A percentile compares a stretch with the other conserved stretches of the same genome.
Conservation (phyloP, 2,888 invertebrate genomes). For the Brachycybe producta region DNA sequence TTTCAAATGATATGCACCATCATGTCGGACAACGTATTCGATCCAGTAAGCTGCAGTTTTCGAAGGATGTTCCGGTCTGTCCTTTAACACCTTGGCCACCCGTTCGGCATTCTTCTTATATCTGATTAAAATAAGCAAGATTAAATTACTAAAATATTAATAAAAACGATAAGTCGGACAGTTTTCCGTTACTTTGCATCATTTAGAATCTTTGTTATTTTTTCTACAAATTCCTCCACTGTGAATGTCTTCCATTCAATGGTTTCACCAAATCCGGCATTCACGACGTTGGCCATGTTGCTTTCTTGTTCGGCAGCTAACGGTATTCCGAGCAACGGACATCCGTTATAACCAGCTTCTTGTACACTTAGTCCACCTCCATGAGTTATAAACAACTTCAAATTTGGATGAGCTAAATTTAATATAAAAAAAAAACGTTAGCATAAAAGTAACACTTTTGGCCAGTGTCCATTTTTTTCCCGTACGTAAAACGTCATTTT, state of each 20-base stretch:
- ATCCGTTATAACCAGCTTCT: constrained; percentile 11
- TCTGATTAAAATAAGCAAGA: too few species aligned
- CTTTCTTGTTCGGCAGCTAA: constrained; percentile 16
- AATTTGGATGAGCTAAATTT: constrained; percentile 9
- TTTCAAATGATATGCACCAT: constrained; percentile 10
- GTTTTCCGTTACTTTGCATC: constrained; percentile 1
- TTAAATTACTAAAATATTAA: too few species aligned
- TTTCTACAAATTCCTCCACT: constrained; percentile 2
- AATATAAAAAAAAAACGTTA: too few species aligned
- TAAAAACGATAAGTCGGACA: too few species aligned
- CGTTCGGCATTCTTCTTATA: too few species aligned
- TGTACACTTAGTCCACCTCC: constrained; percentile 12
- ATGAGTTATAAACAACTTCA: constrained; percentile 10
- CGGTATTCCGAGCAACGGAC: constrained; percentile 16
- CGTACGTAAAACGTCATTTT: constrained; percentile 17
- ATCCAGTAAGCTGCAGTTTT: constrained; percentile 10
- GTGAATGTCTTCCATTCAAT: constrained; percentile 13
- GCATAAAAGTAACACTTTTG: too few species aligned
- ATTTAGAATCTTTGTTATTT: not conserved
- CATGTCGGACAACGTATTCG: constrained; percentile 12
- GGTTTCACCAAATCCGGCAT: constrained; percentile 5
- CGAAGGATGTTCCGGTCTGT: not conserved
- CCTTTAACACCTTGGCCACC: constrained; percentile 8
- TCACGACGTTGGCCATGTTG: constrained; percentile 9
- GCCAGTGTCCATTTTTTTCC: too few species aligned